These are phyloP conservation scores for Silurus lanzhouensis DNA, from an alignment of 2,797 vertebrate species.

Conservation along the genomic window DNA sequence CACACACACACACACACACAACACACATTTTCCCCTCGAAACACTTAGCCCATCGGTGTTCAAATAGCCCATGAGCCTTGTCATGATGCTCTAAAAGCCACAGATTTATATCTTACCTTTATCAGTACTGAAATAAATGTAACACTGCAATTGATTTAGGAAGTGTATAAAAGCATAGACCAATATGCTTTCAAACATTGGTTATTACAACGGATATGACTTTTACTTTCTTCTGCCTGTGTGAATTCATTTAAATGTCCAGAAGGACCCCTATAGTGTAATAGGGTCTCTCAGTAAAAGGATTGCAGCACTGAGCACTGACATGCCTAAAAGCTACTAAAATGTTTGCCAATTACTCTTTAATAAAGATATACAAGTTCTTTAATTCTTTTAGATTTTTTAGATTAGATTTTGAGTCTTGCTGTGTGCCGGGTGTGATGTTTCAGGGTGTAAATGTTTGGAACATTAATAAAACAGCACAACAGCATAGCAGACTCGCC, in stretches of 20 bases:
- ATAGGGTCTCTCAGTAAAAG: not conserved
- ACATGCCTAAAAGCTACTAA: not conserved
- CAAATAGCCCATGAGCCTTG: not conserved
- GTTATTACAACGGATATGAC: not conserved
- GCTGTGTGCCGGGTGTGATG: not conserved
- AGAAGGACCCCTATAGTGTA: not conserved
- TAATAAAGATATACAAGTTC: not conserved
- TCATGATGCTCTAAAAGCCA: not conserved
- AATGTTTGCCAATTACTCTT: not conserved
- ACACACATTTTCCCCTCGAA: not conserved
- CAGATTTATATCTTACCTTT: not conserved
- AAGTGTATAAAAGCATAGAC: not conserved
- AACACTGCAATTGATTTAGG: not conserved
- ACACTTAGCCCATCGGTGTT: not conserved
- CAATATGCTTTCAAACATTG: not conserved
- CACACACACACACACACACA: not conserved
- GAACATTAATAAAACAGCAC: slow-evolving; percentile 15
- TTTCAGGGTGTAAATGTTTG: not conserved
- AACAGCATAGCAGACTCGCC: slow-evolving; percentile 46
- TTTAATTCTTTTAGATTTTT: not conserved
- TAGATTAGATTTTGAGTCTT: not conserved
- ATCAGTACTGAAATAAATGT: not conserved
- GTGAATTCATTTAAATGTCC: not conserved
- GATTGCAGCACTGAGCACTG: not conserved
- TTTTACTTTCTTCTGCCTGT: not conserved